These are phyloP conservation scores for Lipotes vexillifer DNA, from an alignment of 2,113 vertebrate genomes.

Conservation along the genomic window DNA sequence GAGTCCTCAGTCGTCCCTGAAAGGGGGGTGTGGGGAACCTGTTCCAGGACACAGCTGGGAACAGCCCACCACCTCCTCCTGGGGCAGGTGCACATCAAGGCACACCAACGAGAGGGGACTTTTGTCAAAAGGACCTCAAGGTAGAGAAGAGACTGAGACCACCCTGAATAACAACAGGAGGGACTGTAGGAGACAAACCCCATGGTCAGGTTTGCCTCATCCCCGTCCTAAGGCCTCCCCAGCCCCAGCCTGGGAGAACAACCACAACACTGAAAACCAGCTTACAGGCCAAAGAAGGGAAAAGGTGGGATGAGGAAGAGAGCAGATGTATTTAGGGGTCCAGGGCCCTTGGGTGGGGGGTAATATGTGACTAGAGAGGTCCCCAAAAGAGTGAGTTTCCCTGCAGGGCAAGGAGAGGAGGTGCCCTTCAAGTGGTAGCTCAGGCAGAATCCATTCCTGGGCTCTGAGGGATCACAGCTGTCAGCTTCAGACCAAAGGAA, in stretches of 20 bases:
- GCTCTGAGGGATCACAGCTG: not conserved
- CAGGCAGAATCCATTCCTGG: not conserved
- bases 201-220: not conserved
- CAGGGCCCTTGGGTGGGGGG: not conserved
- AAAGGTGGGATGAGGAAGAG: not conserved
- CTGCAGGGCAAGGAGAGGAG: not conserved
- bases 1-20: not conserved
- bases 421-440: not conserved
- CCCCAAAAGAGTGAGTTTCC: not conserved
- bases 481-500: not conserved
- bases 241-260: not conserved
- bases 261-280: not conserved
- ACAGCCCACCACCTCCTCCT: not conserved
- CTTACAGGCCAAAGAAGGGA: not conserved
- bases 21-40: not conserved
- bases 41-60: not conserved
- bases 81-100: not conserved
- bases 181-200: not conserved
- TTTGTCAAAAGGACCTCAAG: not conserved
- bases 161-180: not conserved
- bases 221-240: not conserved
- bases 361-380: not conserved
- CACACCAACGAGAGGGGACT: not conserved
- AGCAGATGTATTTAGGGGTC: not conserved
- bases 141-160: not conserved